Conservation (phyloP, 2,113 vertebrate species). For the Anhinga anhinga region DNA sequence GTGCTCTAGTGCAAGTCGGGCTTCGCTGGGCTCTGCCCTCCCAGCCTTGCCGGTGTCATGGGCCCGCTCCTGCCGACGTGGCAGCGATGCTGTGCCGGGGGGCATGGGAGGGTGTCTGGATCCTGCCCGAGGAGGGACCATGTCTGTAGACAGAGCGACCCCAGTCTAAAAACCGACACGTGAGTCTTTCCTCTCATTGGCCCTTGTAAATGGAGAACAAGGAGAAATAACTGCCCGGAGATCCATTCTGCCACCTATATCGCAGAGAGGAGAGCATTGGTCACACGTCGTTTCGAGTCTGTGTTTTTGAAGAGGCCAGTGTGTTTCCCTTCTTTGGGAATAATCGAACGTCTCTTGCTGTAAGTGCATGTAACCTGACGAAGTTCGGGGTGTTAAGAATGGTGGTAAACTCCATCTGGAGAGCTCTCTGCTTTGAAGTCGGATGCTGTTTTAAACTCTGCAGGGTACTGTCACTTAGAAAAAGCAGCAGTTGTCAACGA, state of each 20-base stretch:
- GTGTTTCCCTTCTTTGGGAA: background rate
- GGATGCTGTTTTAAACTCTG: background rate
- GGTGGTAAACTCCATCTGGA: constrained; percentile 31
- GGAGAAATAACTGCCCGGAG: background rate
- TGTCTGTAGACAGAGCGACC: background rate
- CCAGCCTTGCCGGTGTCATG: fast-evolving
- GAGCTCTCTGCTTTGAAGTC: constrained; percentile 43
- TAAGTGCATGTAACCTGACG: background rate
- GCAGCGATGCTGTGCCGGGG: background rate
- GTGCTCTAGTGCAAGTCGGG: background rate
- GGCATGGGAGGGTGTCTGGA: fast-evolving
- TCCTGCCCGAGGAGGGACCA: background rate
- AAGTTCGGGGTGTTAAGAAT: background rate
- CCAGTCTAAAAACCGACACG: background rate
- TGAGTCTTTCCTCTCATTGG: background rate
- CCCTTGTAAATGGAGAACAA: background rate
- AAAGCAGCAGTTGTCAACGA: constrained; percentile 33
- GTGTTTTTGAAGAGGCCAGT: background rate
- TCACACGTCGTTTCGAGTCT: fast-evolving
- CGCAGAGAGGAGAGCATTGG: fast-evolving
- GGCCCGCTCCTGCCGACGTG: fast-evolving
- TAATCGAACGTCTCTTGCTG: background rate
- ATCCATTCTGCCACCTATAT: background rate
- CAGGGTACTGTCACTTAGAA: background rate
- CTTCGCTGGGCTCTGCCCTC: background rate